phyloP scores from a whole-genome alignment of 2,888 invertebrate genomes.

The Coecobrya sp. region DNA sequence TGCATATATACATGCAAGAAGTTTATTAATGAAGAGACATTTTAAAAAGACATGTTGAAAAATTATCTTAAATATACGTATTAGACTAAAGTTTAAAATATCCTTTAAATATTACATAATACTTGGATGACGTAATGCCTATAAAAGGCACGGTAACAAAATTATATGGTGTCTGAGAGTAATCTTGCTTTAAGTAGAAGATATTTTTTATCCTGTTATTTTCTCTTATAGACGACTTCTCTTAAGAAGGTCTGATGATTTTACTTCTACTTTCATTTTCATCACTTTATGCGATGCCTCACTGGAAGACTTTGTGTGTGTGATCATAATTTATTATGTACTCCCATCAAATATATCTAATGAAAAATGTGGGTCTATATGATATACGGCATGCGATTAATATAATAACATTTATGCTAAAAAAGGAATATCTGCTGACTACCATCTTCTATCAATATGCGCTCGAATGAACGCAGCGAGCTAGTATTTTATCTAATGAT shows the following conservation, averaged over 20 bases:
- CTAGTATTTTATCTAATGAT: slow-evolving; percentile 68
- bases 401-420: slow-evolving; percentile 11
- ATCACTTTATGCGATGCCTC: background rate
- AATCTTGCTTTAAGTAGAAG: background rate
- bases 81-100: too few species aligned
- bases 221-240: background rate
- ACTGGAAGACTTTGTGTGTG: background rate
- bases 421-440: slow-evolving; percentile 50
- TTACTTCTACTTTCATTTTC: background rate
- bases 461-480: slow-evolving; percentile 62
- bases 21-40: too few species aligned
- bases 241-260: background rate
- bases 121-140: background rate
- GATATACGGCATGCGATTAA: background rate
- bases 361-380: background rate
- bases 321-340: background rate
- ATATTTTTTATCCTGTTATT: slow-evolving; percentile 1
- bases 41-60: too few species aligned
- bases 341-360: background rate
- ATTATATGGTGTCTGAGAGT: background rate
- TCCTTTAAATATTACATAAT: too few species aligned
- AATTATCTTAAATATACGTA: too few species aligned
- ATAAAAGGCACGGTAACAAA: background rate
- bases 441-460: slow-evolving; percentile 57
- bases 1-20: too few species aligned